Evolutionary conservation across 2,797 vertebrate genomes (phyloP).

Genomic region (Hirundo rustica): DNA sequence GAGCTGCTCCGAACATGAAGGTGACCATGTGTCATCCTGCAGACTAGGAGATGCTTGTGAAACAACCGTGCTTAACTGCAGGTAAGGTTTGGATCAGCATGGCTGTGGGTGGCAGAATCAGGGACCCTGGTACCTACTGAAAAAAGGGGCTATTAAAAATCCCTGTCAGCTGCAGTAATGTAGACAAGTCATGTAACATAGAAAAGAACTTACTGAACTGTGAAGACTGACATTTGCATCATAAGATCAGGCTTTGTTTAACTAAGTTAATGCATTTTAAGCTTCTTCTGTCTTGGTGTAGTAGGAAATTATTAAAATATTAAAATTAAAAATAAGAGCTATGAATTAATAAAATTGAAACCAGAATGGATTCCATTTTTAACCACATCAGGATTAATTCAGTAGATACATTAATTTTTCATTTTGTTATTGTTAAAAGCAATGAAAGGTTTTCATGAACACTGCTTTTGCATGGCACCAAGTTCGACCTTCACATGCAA

Average conservation of each 20-base stretch:
- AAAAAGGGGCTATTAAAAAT: constrained; percentile 39
- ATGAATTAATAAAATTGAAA: constrained; percentile 48
- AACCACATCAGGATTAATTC: constrained; percentile 58
- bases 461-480: neutral
- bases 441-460: neutral
- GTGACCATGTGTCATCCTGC: neutral
- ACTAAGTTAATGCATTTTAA: constrained; percentile 65
- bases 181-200: constrained; percentile 29
- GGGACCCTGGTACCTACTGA: neutral
- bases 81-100: neutral
- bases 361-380: constrained; percentile 50
- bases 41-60: neutral
- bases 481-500: neutral
- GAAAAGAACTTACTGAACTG: constrained; percentile 54
- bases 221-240: constrained; percentile 66
- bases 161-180: constrained; percentile 1
- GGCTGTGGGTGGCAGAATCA: neutral
- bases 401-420: constrained; percentile 55
- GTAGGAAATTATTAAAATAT: neutral
- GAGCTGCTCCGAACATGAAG: neutral
- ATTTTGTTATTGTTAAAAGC: constrained; percentile 13
- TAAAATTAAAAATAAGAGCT: neutral
- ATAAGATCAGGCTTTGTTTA: constrained; percentile 67
- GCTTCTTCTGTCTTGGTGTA: constrained; percentile 52
- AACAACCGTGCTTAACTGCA: neutral